Conservation (phyloP, 2,888 invertebrate genomes). For the Netelia inedita region DNA sequence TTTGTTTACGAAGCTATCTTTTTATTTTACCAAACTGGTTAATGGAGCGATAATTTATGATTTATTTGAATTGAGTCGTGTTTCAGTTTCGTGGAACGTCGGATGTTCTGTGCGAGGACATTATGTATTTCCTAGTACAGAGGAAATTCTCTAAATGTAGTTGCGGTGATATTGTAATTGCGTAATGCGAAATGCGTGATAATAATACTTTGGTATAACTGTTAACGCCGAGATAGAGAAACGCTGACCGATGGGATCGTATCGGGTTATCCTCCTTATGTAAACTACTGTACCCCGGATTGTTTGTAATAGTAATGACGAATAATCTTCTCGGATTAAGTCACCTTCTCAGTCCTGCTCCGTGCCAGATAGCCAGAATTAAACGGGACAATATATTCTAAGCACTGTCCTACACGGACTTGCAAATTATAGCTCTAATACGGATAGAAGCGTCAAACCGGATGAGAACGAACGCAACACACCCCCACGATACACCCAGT, state of each 20-base stretch:
- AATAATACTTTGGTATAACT: slow-evolving; percentile 1
- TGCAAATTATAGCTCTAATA: background rate
- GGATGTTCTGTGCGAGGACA: no score
- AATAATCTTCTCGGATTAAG: slow-evolving; percentile 56
- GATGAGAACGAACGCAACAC: background rate
- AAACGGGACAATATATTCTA: background rate
- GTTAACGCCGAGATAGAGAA: background rate
- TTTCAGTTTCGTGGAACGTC: no score
- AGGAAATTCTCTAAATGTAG: background rate
- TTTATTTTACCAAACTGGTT: no score
- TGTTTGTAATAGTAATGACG: slow-evolving; percentile 61
- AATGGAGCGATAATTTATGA: no score
- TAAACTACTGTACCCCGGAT: slow-evolving; percentile 35
- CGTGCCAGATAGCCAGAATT: slow-evolving; percentile 54
- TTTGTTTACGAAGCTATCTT: no score
- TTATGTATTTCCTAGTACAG: no score
- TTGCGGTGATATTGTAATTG: background rate
- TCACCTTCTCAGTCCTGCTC: slow-evolving; percentile 43
- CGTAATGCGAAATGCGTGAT: background rate
- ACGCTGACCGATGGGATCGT: background rate
- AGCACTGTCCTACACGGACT: background rate
- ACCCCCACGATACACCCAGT: no score
- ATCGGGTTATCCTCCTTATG: slow-evolving; percentile 44
- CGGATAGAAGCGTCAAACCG: background rate
- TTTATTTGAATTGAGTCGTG: no score